Base-by-base conservation (phyloP, 2,113 vertebrate species). In the Cheilinus undulatus region DNA sequence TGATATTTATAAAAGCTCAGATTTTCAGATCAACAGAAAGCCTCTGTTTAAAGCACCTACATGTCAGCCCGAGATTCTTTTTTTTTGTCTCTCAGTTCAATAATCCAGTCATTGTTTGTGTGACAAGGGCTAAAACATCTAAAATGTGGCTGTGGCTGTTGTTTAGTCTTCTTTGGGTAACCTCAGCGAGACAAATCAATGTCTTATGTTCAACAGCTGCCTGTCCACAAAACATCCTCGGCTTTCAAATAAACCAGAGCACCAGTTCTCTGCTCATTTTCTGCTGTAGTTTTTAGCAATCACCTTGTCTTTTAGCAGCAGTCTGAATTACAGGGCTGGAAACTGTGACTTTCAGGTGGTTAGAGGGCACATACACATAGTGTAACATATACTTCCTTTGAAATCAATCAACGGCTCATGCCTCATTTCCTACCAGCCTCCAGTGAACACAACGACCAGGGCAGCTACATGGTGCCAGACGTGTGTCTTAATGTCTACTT, bases 121-220 rank as follows among this genome's bases (percentile, higher is more conserved):
- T 43, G 62, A 53, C 5, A 68, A 34, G 28, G 50, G 49, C 51
- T 70, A 66, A 34, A 48, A 40, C 62, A 77, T 79, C 36, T 46
- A 45, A 76, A 64, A 51, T 59, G 69, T 57, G 75, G 82, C 67
- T 83, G 73, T 61, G 73, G 85, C 49, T 27, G 5, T 22, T 64
- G 62, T 76, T 74, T 68, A 64, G 66, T 74, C 65, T 61, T 36
- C 54, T 78, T 64, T 86, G 86, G 86, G 88, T 90, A 88, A 89
- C 90, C 81, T 91, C 86, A 85, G 32, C 11, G 27, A 84, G 71
- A 76, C 71, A 69, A 58, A 83, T 81, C 70, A 15, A 42, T 46
- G 76, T 68, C 67, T 72, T 50, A 34, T 60, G 32, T 70, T 72
- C 57, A 48, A 79, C 50, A 69, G 73, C 52, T 42, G 64, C 67